Evolutionary conservation across 1,140 invertebrate species (phyloP).

Genomic region (Rhyacophila brunnea): DNA sequence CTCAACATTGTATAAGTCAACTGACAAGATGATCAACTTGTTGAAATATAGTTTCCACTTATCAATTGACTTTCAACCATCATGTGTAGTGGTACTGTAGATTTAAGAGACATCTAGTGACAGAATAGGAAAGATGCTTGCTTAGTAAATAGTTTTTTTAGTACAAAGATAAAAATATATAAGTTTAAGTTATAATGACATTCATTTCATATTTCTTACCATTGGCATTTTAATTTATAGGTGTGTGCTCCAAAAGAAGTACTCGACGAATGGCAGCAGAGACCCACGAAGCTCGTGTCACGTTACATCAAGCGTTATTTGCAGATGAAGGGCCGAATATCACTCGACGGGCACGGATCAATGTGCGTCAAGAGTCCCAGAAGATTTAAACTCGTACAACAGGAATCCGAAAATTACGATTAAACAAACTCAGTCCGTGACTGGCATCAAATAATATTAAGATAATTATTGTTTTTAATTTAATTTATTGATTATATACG

Average conservation of each 20-base stretch:
- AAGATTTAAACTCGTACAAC: constrained; percentile 83
- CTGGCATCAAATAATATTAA: constrained; percentile 3
- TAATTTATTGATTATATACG: too few species aligned
- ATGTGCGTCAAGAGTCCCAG: constrained; percentile 79
- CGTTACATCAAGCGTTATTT: constrained; percentile 85
- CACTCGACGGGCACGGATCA: constrained; percentile 71
- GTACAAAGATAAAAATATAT: too few species aligned
- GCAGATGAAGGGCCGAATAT: constrained; percentile 68
- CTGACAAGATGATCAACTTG: too few species aligned
- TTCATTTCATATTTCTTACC: too few species aligned
- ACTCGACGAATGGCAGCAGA: constrained; percentile 87
- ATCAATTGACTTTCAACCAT: too few species aligned
- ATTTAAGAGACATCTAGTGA: too few species aligned
- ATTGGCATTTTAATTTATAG: constrained; percentile 50
- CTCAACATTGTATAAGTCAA: too few species aligned
- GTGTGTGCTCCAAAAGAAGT: constrained; percentile 85
- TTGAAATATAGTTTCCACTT: too few species aligned
- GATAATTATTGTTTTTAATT: constrained; percentile 1
- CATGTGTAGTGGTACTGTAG: too few species aligned
- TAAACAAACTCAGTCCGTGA: constrained; percentile 51
- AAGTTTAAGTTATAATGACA: too few species aligned
- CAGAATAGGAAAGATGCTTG: too few species aligned
- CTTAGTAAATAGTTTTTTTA: too few species aligned
- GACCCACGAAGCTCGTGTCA: constrained; percentile 85
- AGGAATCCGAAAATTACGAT: constrained; percentile 87